Evolutionary conservation across 2,888 invertebrate species (phyloP).

Genomic region (Chromoteleia sp.): DNA sequence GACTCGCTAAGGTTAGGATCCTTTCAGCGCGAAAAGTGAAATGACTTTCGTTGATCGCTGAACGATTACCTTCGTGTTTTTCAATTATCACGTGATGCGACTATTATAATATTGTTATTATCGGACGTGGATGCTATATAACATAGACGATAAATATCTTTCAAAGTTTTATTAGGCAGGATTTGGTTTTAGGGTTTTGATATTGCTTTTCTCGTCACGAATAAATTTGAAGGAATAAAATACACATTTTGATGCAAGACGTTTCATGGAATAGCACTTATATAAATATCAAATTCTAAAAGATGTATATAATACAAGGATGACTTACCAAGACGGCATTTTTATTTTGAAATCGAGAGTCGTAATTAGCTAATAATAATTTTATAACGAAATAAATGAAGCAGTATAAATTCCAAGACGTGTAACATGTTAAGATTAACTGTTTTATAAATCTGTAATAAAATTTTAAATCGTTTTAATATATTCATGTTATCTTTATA

Average conservation of each 20-base stretch:
- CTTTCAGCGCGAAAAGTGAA: conserved; percentile 18
- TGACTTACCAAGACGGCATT: not conserved
- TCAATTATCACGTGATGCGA: conserved; percentile 23
- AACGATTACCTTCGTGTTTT: conserved; percentile 22
- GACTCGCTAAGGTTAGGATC: conserved; percentile 1
- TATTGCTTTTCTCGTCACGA: not conserved
- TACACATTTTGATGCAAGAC: no score
- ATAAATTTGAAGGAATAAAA: not conserved
- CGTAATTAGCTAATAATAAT: conserved; percentile 8
- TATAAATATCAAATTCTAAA: no score
- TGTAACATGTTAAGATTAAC: not conserved
- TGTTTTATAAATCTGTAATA: conserved; percentile 5
- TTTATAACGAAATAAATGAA: conserved; percentile 14
- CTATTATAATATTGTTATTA: conserved; percentile 19
- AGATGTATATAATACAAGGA: not conserved
- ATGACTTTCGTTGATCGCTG: conserved; percentile 27
- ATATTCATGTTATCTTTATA: no score
- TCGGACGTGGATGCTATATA: not conserved
- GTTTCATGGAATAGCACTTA: not conserved
- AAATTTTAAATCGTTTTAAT: no score
- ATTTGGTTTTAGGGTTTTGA: not conserved
- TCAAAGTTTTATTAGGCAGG: not conserved
- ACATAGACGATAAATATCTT: not conserved
- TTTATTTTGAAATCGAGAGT: not conserved
- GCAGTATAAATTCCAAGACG: not conserved